phyloP scores from a whole-genome alignment of 2,888 invertebrate genomes.

The Mythimna vitellina region DNA sequence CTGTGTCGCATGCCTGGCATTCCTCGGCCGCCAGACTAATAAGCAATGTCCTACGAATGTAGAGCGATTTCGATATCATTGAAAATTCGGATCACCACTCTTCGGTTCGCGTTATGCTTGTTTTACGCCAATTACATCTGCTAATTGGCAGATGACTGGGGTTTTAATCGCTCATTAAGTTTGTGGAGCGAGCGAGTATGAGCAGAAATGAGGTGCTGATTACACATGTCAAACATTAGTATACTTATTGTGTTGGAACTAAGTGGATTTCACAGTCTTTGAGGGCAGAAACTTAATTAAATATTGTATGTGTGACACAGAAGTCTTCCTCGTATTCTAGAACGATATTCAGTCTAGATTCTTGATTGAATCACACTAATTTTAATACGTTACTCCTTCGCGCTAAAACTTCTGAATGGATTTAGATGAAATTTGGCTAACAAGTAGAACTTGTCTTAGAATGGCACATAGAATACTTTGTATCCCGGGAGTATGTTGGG shows the following conservation, averaged over 20 bases:
- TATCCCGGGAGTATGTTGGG: too few species aligned
- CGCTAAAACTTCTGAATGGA: too few species aligned
- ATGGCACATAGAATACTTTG: too few species aligned
- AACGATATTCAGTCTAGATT: background rate
- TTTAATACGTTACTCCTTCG: too few species aligned
- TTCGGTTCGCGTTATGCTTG: conserved; percentile 49
- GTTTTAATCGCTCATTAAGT: conserved; percentile 59
- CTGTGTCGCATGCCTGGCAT: conserved; percentile 71
- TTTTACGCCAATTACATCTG: conserved; percentile 59
- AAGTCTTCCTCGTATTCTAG: background rate
- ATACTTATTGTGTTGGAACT: conserved; percentile 55
- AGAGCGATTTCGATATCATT: conserved; percentile 57
- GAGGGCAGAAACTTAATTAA: conserved; percentile 8
- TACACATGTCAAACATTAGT: conserved; percentile 58
- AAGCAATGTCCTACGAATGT: conserved; percentile 54
- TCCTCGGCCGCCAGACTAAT: conserved; percentile 61
- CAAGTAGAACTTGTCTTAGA: too few species aligned
- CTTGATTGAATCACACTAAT: background rate
- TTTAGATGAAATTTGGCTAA: too few species aligned
- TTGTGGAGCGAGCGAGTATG: conserved; percentile 43
- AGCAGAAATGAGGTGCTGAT: conserved; percentile 52
- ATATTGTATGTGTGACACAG: background rate
- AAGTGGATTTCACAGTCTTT: conserved; percentile 48
- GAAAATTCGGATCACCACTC: conserved; percentile 57
- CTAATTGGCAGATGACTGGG: conserved; percentile 60